A percentile compares a stretch with the other conserved stretches of the same genome.
Evolutionary conservation across 2,888 invertebrate species (phyloP).

Genomic region (Acanthosoma haemorrhoidale): DNA sequence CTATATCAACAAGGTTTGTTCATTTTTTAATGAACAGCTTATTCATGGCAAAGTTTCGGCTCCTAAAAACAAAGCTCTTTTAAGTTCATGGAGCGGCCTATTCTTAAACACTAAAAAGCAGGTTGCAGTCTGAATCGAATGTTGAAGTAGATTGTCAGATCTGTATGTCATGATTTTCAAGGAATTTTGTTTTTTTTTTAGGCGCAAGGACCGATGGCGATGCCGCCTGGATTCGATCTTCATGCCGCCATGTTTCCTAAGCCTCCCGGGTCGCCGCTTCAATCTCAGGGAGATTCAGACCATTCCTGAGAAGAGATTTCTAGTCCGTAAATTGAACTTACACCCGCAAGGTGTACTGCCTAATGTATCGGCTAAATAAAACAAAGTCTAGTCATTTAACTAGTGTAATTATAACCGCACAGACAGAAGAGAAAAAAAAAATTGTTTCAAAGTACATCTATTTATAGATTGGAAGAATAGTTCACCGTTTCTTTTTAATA

Average conservation of each 20-base stretch:
- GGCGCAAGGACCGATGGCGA: constrained; percentile 46
- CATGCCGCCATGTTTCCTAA: constrained; percentile 43
- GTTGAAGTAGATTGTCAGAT: neutral
- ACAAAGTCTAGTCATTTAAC: neutral
- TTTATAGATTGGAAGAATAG: too few relatives aligned
- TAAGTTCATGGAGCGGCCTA: neutral
- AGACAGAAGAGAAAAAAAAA: too few relatives aligned
- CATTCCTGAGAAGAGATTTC: constrained; percentile 20
- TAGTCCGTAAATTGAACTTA: neutral
- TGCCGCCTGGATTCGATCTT: constrained; percentile 44
- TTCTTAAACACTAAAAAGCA: neutral
- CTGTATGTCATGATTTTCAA: neutral
- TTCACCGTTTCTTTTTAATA: too few relatives aligned
- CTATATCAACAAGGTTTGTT: too few relatives aligned
- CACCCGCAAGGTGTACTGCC: neutral
- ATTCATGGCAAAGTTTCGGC: too few relatives aligned
- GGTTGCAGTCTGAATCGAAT: neutral
- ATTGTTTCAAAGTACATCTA: too few relatives aligned
- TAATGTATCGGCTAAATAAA: neutral
- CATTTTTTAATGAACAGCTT: too few relatives aligned
- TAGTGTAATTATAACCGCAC: neutral
- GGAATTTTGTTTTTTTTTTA: constrained; percentile 14
- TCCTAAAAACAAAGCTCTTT: too few relatives aligned
- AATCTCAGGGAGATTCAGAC: constrained; percentile 24
- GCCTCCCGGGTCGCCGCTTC: constrained; percentile 48